Evolutionary conservation across 2,888 invertebrate genomes (phyloP).

Genomic region (Timema podura): DNA sequence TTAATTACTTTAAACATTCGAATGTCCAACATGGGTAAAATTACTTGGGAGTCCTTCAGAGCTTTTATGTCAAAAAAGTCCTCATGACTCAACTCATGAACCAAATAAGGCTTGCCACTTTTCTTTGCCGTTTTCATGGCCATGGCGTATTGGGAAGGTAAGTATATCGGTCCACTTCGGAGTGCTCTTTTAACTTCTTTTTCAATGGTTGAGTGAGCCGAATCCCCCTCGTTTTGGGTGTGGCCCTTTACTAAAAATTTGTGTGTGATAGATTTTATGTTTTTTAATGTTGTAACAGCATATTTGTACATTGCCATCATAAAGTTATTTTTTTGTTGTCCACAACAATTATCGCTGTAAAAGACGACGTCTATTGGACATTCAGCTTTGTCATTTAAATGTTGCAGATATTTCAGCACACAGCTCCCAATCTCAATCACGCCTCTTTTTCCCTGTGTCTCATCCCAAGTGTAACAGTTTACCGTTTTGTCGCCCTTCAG

Average conservation of each 20-base stretch:
- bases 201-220: background rate
- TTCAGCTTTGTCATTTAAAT: background rate
- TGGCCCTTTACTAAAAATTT: slow-evolving; percentile 8
- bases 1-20: background rate
- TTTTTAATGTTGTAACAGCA: too few species aligned
- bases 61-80: background rate
- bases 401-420: background rate
- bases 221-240: background rate
- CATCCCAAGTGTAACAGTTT: background rate
- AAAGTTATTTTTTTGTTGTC: too few species aligned
- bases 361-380: too few species aligned
- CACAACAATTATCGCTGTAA: too few species aligned
- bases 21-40: background rate
- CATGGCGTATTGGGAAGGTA: slow-evolving; percentile 5
- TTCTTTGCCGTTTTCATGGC: background rate
- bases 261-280: background rate
- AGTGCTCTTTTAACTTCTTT: slow-evolving; percentile 7
- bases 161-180: background rate
- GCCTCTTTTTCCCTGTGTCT: background rate
- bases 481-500: too few species aligned
- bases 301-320: too few species aligned
- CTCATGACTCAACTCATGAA: background rate
- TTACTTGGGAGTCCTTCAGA: too few species aligned
- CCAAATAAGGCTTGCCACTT: too few species aligned
- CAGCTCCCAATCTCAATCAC: slow-evolving; percentile 4